Conservation (phyloP, 2,113 vertebrate species). For the Laticauda laticaudata region DNA sequence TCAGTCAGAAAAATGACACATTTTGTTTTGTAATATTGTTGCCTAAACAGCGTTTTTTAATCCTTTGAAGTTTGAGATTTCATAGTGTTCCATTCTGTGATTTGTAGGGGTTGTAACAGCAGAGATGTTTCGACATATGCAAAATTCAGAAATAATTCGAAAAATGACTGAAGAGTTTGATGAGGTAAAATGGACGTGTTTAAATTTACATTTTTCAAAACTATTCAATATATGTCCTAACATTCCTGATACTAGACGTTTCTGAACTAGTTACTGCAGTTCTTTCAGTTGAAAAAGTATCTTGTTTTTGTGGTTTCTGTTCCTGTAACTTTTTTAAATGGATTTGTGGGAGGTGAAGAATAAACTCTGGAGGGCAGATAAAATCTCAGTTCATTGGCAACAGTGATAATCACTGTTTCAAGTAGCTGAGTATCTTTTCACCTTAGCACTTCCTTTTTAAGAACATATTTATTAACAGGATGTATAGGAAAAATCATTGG, state of each 20-base stretch:
- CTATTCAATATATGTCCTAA: neutral
- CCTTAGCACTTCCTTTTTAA: neutral
- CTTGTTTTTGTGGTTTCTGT: neutral
- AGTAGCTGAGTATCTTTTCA: neutral
- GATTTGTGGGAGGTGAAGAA: neutral
- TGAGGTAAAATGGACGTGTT: conserved; percentile 80
- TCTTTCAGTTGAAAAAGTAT: neutral
- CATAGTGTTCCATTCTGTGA: conserved; percentile 33
- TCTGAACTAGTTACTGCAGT: neutral
- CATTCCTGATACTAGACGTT: neutral
- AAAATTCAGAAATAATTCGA: conserved; percentile 98
- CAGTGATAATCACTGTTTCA: neutral
- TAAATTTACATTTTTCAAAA: conserved; percentile 33
- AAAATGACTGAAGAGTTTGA: conserved; percentile 99
- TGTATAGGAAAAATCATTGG: neutral
- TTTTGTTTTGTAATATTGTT: neutral
- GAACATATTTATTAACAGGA: neutral
- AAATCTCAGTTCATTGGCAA: neutral
- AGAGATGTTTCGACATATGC: conserved; percentile 99
- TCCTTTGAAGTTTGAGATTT: conserved; percentile 21
- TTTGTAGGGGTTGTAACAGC: conserved; percentile 91
- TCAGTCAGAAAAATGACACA: neutral
- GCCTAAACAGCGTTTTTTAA: neutral
- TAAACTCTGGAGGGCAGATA: neutral
- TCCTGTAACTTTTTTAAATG: neutral